phyloP scores from a whole-genome alignment of 2,797 vertebrate genomes.

The Chromobotia macracanthus region DNA sequence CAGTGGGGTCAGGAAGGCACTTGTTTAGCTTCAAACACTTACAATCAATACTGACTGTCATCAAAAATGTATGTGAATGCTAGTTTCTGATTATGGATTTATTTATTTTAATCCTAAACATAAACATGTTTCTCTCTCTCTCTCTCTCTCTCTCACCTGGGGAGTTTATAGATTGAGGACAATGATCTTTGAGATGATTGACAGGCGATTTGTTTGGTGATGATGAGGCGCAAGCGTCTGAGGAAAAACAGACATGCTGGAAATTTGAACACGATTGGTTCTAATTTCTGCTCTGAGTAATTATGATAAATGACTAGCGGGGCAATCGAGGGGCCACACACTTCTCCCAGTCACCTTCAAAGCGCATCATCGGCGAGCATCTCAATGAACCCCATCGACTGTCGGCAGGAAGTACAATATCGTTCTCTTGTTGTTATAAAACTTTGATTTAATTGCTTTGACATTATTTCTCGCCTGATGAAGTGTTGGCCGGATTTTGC shows the following conservation, averaged over 20 bases:
- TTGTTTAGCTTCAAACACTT: conserved; percentile 82
- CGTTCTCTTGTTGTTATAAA: conserved; percentile 40
- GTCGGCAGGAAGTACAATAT: conserved; percentile 10
- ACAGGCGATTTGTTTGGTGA: conserved; percentile 73
- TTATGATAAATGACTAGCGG: conserved; percentile 78
- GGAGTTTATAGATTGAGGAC: conserved; percentile 78
- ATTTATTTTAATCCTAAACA: conserved; percentile 67
- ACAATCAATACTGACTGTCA: conserved; percentile 78
- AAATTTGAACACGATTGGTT: conserved; percentile 70
- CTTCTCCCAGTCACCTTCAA: conserved; percentile 64
- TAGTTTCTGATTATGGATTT: conserved; percentile 70
- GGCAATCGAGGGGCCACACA: conserved; percentile 71
- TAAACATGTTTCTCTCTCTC: conserved; percentile 34
- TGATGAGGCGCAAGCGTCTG: conserved; percentile 75
- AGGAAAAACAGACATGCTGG: conserved; percentile 77
- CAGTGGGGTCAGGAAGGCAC: conserved; percentile 79
- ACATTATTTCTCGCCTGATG: conserved; percentile 40
- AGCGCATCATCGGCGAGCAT: conserved; percentile 43
- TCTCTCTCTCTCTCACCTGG: conserved; percentile 57
- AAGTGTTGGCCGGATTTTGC: background rate
- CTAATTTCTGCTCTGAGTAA: conserved; percentile 75
- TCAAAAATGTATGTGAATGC: conserved; percentile 81
- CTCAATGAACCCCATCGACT: conserved; percentile 53
- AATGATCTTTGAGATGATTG: conserved; percentile 74
- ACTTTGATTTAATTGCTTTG: conserved; percentile 51